These are phyloP conservation scores for Acleris emargana DNA, from an alignment of 2,888 invertebrate species.

Conservation along the genomic window DNA sequence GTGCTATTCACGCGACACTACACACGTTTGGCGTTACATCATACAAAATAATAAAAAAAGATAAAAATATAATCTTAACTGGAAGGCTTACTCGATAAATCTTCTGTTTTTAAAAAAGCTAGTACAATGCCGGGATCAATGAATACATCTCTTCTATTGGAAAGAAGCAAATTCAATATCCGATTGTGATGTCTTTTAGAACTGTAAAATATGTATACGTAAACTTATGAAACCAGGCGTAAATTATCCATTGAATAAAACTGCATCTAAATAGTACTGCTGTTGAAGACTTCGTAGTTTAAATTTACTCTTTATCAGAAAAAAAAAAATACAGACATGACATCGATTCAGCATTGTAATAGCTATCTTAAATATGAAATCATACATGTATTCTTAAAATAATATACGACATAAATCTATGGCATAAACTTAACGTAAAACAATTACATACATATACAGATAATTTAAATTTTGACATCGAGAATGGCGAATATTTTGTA, in stretches of 20 bases:
- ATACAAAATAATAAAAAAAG: constrained; percentile 34
- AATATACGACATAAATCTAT: constrained; percentile 26
- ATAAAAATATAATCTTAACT: constrained; percentile 53
- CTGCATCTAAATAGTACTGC: too few relatives aligned
- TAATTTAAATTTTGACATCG: constrained; percentile 25
- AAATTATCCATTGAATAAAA: too few relatives aligned
- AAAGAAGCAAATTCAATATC: too few relatives aligned
- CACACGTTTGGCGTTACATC: constrained; percentile 27
- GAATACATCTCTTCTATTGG: too few relatives aligned
- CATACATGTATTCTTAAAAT: constrained; percentile 32
- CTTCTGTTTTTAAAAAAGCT: not conserved
- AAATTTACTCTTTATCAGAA: too few relatives aligned
- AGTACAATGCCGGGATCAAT: too few relatives aligned
- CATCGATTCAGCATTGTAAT: too few relatives aligned
- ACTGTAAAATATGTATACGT: too few relatives aligned
- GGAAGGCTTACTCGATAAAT: constrained; percentile 37
- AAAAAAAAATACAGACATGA: too few relatives aligned
- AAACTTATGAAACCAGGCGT: too few relatives aligned
- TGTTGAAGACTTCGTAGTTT: too few relatives aligned
- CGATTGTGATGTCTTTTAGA: too few relatives aligned
- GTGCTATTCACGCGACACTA: constrained; percentile 38
- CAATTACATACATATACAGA: constrained; percentile 36
- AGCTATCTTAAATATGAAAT: constrained; percentile 1
- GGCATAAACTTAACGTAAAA: constrained; percentile 31
- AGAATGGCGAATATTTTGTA: constrained; percentile 20